A percentile compares a stretch with the other conserved stretches of the same genome.
Evolutionary conservation across 2,113 vertebrate genomes (phyloP).

Genomic region (Sylvia atricapilla): DNA sequence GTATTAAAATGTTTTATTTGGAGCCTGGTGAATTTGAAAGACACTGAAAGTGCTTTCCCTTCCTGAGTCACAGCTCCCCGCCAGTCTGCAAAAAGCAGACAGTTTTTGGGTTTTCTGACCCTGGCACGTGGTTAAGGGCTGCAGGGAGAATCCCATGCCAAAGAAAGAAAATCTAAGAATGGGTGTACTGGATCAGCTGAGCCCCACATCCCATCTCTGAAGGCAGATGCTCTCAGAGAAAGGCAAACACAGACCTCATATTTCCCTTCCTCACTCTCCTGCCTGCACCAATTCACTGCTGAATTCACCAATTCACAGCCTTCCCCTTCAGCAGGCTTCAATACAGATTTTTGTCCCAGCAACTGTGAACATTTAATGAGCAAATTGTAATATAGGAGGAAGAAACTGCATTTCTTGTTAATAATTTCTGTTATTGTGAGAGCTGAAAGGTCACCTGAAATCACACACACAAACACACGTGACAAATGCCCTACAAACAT

Average conservation of each 20-base stretch:
- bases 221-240: neutral
- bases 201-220: neutral
- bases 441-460: neutral
- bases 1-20: neutral
- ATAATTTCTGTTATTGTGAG: neutral
- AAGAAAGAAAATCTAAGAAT: neutral
- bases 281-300: neutral
- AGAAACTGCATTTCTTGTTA: neutral
- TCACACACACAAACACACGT: neutral
- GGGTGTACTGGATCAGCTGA: neutral
- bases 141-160: rapidly evolving
- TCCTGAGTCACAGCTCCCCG: neutral
- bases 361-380: neutral
- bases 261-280: neutral
- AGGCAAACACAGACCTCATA: neutral
- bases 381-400: neutral
- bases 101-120: neutral
- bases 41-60: neutral
- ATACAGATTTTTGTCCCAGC: neutral
- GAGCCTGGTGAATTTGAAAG: neutral
- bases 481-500: neutral
- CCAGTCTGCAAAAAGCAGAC: neutral
- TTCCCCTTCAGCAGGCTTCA: neutral
- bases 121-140: neutral
- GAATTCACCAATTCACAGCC: neutral